Evolutionary conservation across 2,113 vertebrate genomes (phyloP).

Genomic region (Melanotaenia duboulayi): DNA sequence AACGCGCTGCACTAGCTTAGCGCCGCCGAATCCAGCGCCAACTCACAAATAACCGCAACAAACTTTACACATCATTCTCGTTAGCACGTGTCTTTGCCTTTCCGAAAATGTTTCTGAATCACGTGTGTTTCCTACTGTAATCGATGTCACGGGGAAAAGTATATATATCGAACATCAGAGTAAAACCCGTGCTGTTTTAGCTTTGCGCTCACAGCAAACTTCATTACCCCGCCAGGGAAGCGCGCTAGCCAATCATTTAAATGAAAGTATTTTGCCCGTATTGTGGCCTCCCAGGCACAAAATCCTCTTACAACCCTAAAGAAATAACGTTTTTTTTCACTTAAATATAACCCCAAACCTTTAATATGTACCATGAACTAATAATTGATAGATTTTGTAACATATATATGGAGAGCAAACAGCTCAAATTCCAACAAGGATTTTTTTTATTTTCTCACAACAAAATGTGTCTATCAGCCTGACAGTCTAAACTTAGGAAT

Average conservation of each 20-base stretch:
- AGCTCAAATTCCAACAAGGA: not conserved
- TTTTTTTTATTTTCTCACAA: not conserved
- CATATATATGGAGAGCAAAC: not conserved
- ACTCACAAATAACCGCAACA: not conserved
- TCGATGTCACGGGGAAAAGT: not conserved
- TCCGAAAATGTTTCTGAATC: not conserved
- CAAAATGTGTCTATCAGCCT: not conserved
- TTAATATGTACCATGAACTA: not conserved
- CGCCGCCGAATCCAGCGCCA: not conserved
- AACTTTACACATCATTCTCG: not conserved
- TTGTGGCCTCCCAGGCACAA: constrained; percentile 8
- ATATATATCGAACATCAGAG: not conserved
- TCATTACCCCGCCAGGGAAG: constrained; percentile 68
- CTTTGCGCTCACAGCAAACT: constrained; percentile 8
- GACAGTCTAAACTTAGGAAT: not conserved
- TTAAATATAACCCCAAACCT: not conserved
- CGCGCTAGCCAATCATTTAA: constrained; percentile 29
- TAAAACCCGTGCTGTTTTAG: not conserved
- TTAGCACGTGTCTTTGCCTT: not conserved
- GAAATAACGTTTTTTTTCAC: fast-evolving
- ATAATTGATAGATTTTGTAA: not conserved
- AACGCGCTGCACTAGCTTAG: constrained; percentile 36
- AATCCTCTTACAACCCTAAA: not conserved
- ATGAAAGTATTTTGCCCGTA: fast-evolving
- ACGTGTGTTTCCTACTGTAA: not conserved